Conservation (phyloP, 2,797 vertebrate genomes). For the Knipowitschia caucasica region DNA sequence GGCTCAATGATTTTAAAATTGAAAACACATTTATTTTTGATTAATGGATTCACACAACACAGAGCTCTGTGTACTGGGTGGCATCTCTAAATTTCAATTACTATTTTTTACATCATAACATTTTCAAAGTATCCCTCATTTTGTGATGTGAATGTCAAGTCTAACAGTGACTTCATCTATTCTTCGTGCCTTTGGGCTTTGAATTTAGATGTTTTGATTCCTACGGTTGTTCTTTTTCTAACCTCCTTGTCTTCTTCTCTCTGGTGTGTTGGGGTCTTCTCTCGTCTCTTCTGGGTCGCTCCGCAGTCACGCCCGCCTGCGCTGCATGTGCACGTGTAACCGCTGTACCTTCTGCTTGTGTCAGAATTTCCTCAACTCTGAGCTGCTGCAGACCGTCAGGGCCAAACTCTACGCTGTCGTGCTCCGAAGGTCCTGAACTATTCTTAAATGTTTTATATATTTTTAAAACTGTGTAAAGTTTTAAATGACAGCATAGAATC, state of each 20-base stretch:
- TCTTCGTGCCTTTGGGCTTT: background rate
- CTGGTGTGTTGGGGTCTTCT: background rate
- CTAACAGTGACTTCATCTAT: background rate
- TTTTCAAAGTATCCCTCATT: background rate
- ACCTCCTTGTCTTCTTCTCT: background rate
- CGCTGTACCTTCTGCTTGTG: slow-evolving; percentile 99
- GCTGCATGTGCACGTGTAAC: slow-evolving; percentile 98
- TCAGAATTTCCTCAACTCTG: slow-evolving; percentile 99
- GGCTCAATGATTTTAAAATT: too few species aligned
- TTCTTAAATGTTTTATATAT: background rate
- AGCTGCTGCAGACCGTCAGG: slow-evolving; percentile 97
- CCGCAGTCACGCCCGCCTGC: slow-evolving; percentile 94
- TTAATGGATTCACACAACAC: too few species aligned
- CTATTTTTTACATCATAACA: background rate
- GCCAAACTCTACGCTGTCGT: slow-evolving; percentile 97
- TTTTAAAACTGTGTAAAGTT: background rate
- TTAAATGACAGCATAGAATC: too few species aligned
- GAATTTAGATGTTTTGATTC: background rate
- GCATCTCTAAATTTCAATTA: too few species aligned
- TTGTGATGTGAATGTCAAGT: background rate
- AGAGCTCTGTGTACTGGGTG: too few species aligned
- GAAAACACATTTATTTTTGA: too few species aligned
- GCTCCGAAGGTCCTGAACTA: slow-evolving; percentile 83
- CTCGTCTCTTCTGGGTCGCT: slow-evolving; percentile 44
- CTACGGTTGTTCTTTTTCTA: slow-evolving; percentile 2